These are phyloP conservation scores for Bufotes viridis DNA, from an alignment of 2,797 vertebrate species.

Conservation along the genomic window DNA sequence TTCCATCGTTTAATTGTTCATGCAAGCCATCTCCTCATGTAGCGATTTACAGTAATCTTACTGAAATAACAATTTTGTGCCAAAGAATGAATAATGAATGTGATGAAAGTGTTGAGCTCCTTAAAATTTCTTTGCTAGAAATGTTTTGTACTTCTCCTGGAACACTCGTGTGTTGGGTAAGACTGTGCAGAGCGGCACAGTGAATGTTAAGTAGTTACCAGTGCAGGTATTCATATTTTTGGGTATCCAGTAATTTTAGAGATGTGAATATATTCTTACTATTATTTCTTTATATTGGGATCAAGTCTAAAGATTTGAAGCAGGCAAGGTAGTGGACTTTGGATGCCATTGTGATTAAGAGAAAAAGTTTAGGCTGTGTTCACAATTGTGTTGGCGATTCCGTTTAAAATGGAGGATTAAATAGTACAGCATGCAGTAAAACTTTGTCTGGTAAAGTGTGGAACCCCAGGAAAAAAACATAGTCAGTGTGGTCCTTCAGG, in stretches of 20 bases:
- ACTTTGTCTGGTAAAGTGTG: too few relatives aligned
- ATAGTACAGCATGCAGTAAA: too few relatives aligned
- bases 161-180: slow-evolving; percentile 29
- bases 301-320: background rate
- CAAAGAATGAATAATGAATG: slow-evolving; percentile 74
- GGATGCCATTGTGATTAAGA: background rate
- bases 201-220: slow-evolving; percentile 17
- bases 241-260: slow-evolving; percentile 6
- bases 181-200: background rate
- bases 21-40: slow-evolving; percentile 74
- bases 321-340: background rate
- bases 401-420: too few relatives aligned
- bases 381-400: too few relatives aligned
- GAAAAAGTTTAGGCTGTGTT: too few relatives aligned
- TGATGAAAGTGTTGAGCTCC: slow-evolving; percentile 67
- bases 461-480: too few relatives aligned
- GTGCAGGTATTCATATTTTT: background rate
- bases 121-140: slow-evolving; percentile 63
- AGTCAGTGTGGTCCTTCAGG: too few relatives aligned
- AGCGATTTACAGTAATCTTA: slow-evolving; percentile 75
- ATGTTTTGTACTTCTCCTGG: slow-evolving; percentile 49
- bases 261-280: background rate
- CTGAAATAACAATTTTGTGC: slow-evolving; percentile 77
- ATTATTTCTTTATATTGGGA: background rate
- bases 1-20: slow-evolving; percentile 76